phyloP scores from a whole-genome alignment of 1,140 invertebrate genomes.

The Ridgeia piscesae region DNA sequence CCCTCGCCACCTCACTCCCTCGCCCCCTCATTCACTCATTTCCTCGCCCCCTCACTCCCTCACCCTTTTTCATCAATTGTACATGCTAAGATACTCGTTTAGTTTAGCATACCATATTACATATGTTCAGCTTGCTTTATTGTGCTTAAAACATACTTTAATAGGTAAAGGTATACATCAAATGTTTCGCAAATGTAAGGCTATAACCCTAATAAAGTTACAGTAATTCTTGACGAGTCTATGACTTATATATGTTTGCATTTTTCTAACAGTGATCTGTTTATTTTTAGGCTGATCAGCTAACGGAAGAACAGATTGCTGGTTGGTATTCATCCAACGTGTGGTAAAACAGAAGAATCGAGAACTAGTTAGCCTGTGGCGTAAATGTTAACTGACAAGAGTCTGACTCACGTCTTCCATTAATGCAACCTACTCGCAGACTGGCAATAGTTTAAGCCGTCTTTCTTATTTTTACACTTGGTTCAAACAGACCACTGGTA shows the following conservation, averaged over 20 bases:
- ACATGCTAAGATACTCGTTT: too few species aligned
- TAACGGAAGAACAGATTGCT: constrained; percentile 24
- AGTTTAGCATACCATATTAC: background rate
- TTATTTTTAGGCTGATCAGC: constrained; percentile 21
- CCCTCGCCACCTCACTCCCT: too few species aligned
- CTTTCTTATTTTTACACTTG: background rate
- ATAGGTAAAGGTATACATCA: background rate
- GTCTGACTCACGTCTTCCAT: background rate
- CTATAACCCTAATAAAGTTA: too few species aligned
- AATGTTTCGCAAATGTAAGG: background rate
- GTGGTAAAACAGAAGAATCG: background rate
- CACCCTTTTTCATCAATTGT: too few species aligned
- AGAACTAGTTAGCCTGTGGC: background rate
- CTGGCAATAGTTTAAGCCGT: background rate
- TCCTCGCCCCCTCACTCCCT: too few species aligned
- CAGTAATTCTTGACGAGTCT: background rate
- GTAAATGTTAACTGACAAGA: background rate
- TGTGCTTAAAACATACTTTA: background rate
- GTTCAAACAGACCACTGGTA: background rate
- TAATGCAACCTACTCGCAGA: background rate
- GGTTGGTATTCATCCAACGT: constrained; percentile 10
- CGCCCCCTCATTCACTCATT: too few species aligned
- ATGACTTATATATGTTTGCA: background rate
- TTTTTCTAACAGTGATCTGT: background rate
- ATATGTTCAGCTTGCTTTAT: background rate